Percentiles rank a stretch among this genome's conserved stretches.
Conservation (phyloP, 2,113 vertebrate genomes). For the Halcyon malimbica region DNA sequence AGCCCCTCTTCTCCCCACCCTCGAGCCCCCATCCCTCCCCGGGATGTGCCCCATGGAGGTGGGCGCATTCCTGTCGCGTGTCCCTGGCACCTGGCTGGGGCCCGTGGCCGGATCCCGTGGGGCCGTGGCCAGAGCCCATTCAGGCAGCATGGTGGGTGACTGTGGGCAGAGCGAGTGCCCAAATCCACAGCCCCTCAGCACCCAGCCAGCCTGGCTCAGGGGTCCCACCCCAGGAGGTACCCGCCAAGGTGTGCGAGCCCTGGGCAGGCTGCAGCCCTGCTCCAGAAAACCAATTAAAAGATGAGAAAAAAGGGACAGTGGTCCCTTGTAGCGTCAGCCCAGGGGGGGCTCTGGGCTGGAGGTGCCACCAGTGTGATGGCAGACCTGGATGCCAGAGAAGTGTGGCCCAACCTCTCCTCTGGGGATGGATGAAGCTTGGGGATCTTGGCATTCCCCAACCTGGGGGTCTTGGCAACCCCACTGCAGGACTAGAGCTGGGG, state of each 20-base stretch:
- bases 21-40: neutral
- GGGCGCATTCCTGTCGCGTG: neutral
- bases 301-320: neutral
- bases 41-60: neutral
- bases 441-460: no score
- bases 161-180: rapidly evolving
- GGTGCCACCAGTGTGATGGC: neutral
- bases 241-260: neutral
- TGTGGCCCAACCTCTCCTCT: neutral
- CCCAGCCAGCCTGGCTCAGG: neutral
- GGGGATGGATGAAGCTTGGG: neutral
- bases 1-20: neutral
- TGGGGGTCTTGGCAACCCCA: neutral
- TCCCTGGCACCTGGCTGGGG: neutral
- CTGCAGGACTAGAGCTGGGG: neutral
- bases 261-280: neutral
- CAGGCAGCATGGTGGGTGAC: rapidly evolving
- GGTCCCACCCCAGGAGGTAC: neutral
- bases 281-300: neutral
- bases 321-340: neutral
- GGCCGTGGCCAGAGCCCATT: rapidly evolving
- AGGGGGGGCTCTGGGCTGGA: neutral
- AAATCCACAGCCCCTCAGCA: neutral
- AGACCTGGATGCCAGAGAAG: neutral
- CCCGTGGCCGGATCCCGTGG: neutral